phyloP scores from a whole-genome alignment of 1,140 invertebrate species.

The Drosophila paulistorum region DNA sequence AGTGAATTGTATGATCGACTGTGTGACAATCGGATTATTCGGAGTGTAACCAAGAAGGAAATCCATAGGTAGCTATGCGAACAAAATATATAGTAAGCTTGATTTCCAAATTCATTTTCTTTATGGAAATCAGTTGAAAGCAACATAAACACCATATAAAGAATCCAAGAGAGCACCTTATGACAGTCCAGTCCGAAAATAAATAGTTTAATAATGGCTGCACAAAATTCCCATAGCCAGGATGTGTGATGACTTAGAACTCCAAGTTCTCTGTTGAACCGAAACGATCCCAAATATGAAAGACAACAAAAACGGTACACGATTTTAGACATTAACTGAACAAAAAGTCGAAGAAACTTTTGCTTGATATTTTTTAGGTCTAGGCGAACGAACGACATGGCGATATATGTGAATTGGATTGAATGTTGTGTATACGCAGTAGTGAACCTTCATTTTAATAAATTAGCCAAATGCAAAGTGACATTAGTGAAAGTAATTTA shows the following conservation, averaged over 20 bases:
- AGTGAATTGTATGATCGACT: slow-evolving; percentile 8
- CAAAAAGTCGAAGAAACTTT: neutral
- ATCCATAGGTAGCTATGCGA: no score
- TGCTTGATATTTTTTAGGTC: neutral
- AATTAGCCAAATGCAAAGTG: slow-evolving; percentile 19
- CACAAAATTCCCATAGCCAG: no score
- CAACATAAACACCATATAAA: no score
- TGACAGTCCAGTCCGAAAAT: no score
- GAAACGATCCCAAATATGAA: slow-evolving; percentile 29
- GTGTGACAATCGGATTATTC: slow-evolving; percentile 11
- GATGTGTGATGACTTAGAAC: no score
- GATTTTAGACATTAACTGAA: neutral
- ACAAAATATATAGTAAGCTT: no score
- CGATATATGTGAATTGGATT: neutral
- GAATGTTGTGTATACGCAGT: slow-evolving; percentile 36
- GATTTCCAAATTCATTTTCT: no score
- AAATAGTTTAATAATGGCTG: no score
- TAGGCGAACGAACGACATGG: neutral
- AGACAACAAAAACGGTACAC: slow-evolving; percentile 25
- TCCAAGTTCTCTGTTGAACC: neutral
- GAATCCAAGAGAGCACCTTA: no score
- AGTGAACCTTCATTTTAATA: slow-evolving; percentile 30
- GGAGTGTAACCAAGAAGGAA: no score
- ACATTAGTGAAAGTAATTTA: neutral
- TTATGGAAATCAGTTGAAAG: no score